Evolutionary conservation across 2,888 invertebrate species (phyloP).

Genomic region (Imbricaverruca yamaguchii): DNA sequence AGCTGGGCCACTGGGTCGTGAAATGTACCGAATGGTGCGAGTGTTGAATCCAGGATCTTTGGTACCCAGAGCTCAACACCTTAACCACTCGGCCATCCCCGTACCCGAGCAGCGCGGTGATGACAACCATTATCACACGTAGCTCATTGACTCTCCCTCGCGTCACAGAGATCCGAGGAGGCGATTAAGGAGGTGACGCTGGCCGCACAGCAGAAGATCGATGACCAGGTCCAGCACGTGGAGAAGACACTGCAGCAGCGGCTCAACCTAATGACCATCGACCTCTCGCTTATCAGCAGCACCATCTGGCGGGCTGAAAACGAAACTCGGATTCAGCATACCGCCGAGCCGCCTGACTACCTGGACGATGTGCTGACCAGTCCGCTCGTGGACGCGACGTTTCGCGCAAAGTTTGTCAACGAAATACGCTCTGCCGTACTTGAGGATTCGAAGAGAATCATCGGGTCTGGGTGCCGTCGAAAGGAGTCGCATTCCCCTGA

Average conservation of each 20-base stretch:
- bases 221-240: not conserved
- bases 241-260: not conserved
- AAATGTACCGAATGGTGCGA: too few relatives aligned
- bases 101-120: too few relatives aligned
- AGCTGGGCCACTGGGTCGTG: too few relatives aligned
- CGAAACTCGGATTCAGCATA: not conserved
- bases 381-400: not conserved
- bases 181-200: not conserved
- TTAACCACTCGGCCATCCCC: too few relatives aligned
- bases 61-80: too few relatives aligned
- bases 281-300: not conserved
- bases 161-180: not conserved
- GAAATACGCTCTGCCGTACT: not conserved
- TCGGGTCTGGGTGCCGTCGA: not conserved
- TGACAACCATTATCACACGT: too few relatives aligned
- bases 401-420: not conserved
- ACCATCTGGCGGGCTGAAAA: not conserved
- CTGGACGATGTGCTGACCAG: not conserved
- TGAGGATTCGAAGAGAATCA: not conserved
- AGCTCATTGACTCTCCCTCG: too few relatives aligned
- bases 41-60: too few relatives aligned
- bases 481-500: not conserved
- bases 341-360: not conserved
- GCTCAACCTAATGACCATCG: not conserved
- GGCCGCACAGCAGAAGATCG: not conserved